Percentiles rank a stretch among this genome's conserved stretches.
phyloP scores from a whole-genome alignment of 2,888 invertebrate genomes.

The Phaedon cochleariae region DNA sequence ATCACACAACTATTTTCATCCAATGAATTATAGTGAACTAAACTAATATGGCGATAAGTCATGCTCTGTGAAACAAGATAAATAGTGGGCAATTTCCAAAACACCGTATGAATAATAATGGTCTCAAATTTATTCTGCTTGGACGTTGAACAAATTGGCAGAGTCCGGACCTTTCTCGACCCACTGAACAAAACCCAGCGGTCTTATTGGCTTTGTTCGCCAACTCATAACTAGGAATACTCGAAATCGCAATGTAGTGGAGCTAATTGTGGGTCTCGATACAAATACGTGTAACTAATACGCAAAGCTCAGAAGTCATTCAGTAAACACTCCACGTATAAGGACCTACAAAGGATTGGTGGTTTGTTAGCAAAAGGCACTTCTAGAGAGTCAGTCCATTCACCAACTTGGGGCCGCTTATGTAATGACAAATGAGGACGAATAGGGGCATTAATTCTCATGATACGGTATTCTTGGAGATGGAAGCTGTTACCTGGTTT shows the following conservation, averaged over 20 bases:
- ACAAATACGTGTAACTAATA: conserved; percentile 41
- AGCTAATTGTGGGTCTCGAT: conserved; percentile 54
- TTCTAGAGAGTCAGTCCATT: conserved; percentile 11
- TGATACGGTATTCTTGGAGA: conserved; percentile 13
- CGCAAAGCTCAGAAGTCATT: conserved; percentile 18
- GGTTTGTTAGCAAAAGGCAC: conserved; percentile 21
- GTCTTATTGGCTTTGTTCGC: conserved; percentile 35
- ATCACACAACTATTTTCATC: too few relatives aligned
- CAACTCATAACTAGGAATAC: conserved; percentile 39
- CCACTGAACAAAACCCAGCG: background rate
- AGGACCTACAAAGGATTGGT: conserved; percentile 19
- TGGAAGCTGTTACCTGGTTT: conserved; percentile 2
- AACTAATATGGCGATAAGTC: too few relatives aligned
- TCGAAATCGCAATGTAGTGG: conserved; percentile 54
- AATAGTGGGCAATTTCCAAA: too few relatives aligned
- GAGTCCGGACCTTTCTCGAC: background rate
- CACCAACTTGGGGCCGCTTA: background rate
- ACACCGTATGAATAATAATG: too few relatives aligned
- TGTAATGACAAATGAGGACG: conserved; percentile 18
- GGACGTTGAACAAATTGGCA: background rate
- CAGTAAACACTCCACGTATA: conserved; percentile 22
- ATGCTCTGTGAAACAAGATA: too few relatives aligned
- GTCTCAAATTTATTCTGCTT: too few relatives aligned
- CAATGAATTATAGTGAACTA: too few relatives aligned
- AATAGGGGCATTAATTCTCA: conserved; percentile 13